A percentile compares a stretch with the other conserved stretches of the same genome.
Conservation (phyloP, 2,113 vertebrate genomes). For the Notiomystis cincta region DNA sequence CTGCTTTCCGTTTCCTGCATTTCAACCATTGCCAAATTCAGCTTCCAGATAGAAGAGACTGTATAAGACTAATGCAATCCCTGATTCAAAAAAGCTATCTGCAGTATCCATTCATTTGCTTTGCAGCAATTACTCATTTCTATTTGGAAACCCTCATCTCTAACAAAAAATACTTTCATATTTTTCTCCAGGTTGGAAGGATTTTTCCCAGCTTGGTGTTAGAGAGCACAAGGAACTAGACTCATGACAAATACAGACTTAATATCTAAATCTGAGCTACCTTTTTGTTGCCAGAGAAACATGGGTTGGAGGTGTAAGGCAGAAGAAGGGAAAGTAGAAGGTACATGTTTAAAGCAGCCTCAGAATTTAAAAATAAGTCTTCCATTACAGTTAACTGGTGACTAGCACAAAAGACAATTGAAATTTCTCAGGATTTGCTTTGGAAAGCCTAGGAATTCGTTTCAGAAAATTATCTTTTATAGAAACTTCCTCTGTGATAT, state of each 20-base stretch:
- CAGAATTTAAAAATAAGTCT: not conserved
- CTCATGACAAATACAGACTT: not conserved
- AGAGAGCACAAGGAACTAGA: not conserved
- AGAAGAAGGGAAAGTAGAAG: not conserved
- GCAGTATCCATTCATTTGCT: not conserved
- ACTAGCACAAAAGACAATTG: not conserved
- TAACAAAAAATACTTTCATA: not conserved
- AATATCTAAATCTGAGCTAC: not conserved
- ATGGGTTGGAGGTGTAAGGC: not conserved
- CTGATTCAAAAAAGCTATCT: not conserved
- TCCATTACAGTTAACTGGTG: not conserved
- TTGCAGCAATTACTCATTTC: not conserved
- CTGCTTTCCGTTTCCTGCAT: not conserved
- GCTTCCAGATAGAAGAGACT: not conserved
- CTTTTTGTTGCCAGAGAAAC: not conserved
- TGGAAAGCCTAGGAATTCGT: not conserved
- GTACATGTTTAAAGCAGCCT: not conserved
- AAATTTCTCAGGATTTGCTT: not conserved
- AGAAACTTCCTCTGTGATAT: not conserved
- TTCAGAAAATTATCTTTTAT: not conserved
- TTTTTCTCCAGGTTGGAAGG: not conserved
- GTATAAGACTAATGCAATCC: not conserved
- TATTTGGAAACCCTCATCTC: not conserved
- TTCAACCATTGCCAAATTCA: not conserved
- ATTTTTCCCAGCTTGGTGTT: not conserved